Percentiles rank a stretch among this genome's conserved stretches.
Conservation (phyloP, 30 jellyfish, hydroid and myxozoan species). For the Aurelia coerulea region DNA sequence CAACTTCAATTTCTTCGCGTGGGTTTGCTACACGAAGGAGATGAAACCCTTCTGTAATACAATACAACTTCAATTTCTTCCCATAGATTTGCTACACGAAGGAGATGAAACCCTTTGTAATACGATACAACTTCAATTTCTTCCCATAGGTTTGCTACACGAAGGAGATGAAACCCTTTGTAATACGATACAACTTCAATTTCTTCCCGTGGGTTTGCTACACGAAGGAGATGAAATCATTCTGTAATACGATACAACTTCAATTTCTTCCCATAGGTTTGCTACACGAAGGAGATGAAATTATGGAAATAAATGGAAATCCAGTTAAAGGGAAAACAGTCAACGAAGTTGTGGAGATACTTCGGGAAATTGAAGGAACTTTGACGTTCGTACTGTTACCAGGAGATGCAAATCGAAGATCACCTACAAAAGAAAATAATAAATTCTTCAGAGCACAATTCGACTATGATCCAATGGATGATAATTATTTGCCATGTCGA, state of each 20-base stretch:
- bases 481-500: slow-evolving; percentile 88
- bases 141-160: too few species aligned
- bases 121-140: too few species aligned
- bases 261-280: slow-evolving; percentile 54
- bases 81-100: slow-evolving; percentile 87
- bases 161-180: too few species aligned
- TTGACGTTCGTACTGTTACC: slow-evolving; percentile 87
- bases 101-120: slow-evolving; percentile 82
- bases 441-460: slow-evolving; percentile 82
- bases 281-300: slow-evolving; percentile 98
- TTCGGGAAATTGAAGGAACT: slow-evolving; percentile 96
- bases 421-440: slow-evolving; percentile 65
- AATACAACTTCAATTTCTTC: background rate
- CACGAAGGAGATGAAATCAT: too few species aligned
- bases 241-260: too few species aligned
- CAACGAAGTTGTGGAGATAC: slow-evolving; percentile 89
- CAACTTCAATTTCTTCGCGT: too few species aligned
- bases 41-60: too few species aligned
- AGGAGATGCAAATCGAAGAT: slow-evolving; percentile 56
- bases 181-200: too few species aligned
- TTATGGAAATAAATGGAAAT: slow-evolving; percentile 87
- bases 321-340: slow-evolving; percentile 93
- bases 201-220: too few species aligned
- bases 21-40: too few species aligned
- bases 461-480: slow-evolving; percentile 93